A percentile compares a stretch with the other conserved stretches of the same genome.
phyloP scores from a whole-genome alignment of 2,888 invertebrate genomes.

The Ophioninae sp. region DNA sequence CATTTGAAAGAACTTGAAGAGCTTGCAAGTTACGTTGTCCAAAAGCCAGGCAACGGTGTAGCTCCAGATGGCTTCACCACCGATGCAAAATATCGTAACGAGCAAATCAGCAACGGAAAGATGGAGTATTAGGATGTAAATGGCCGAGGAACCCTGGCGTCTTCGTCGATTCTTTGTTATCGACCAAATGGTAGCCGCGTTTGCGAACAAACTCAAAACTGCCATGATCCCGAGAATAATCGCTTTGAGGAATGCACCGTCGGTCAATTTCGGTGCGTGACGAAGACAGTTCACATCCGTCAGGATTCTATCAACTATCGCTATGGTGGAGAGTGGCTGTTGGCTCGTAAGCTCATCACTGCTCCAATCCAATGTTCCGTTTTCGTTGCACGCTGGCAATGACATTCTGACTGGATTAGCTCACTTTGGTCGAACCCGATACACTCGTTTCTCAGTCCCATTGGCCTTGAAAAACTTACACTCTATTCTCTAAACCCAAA shows the following conservation, averaged over 20 bases:
- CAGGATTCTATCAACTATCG: conserved; percentile 39
- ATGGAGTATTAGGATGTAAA: conserved; percentile 90
- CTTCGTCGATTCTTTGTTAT: conserved; percentile 86
- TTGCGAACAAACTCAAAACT: conserved; percentile 87
- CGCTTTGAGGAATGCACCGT: conserved; percentile 85
- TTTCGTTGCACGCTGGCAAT: conserved; percentile 61
- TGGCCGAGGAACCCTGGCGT: conserved; percentile 86
- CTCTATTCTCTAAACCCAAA: background rate
- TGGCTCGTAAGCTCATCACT: conserved; percentile 36
- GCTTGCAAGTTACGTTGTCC: conserved; percentile 89
- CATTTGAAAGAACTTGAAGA: conserved; percentile 91
- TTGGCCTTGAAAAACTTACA: background rate
- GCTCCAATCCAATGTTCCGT: conserved; percentile 61
- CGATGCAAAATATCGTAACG: conserved; percentile 91
- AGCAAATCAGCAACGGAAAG: conserved; percentile 91
- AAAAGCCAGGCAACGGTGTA: conserved; percentile 91
- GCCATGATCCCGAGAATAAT: conserved; percentile 88
- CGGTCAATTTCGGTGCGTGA: conserved; percentile 87
- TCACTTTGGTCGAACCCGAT: conserved; percentile 17
- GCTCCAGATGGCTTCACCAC: conserved; percentile 91
- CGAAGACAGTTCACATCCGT: conserved; percentile 81
- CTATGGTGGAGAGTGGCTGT: conserved; percentile 3
- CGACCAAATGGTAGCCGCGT: conserved; percentile 89
- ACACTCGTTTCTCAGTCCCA: conserved; percentile 1
- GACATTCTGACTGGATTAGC: conserved; percentile 17